phyloP scores from a whole-genome alignment of 2,797 vertebrate species.

The Paguma larvata region DNA sequence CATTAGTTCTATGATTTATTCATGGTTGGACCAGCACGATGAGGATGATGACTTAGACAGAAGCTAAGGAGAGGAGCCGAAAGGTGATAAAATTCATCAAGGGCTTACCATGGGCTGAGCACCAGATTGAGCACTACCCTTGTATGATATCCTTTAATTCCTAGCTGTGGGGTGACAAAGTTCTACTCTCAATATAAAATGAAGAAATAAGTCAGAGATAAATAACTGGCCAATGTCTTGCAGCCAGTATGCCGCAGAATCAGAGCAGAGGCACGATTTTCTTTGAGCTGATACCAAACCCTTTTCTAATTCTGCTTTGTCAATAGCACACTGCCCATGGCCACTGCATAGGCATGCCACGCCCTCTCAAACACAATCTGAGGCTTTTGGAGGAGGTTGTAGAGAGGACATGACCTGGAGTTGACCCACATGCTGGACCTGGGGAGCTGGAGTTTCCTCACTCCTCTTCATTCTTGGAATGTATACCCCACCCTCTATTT shows the following conservation, averaged over 20 bases:
- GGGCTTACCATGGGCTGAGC: background rate
- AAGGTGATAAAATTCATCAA: background rate
- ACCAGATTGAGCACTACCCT: fast-evolving
- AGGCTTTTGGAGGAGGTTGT: background rate
- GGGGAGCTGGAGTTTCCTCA: background rate
- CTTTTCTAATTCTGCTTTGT: background rate
- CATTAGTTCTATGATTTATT: background rate
- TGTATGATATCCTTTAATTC: background rate
- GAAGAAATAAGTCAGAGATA: background rate
- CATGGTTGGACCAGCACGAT: background rate
- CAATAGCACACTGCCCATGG: no score
- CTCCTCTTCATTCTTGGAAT: background rate
- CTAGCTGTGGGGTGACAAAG: background rate
- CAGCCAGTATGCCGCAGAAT: background rate
- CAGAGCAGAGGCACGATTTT: background rate
- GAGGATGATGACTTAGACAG: background rate
- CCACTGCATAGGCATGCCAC: fast-evolving
- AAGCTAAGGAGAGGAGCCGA: background rate
- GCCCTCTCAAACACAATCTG: fast-evolving
- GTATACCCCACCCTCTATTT: background rate
- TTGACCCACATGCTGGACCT: background rate
- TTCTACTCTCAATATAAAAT: background rate
- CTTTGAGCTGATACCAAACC: background rate
- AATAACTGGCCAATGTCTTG: background rate
- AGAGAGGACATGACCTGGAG: background rate